Evolutionary conservation across 2,797 vertebrate species (phyloP).

Genomic region (Cryptoblepharus egeriae): DNA sequence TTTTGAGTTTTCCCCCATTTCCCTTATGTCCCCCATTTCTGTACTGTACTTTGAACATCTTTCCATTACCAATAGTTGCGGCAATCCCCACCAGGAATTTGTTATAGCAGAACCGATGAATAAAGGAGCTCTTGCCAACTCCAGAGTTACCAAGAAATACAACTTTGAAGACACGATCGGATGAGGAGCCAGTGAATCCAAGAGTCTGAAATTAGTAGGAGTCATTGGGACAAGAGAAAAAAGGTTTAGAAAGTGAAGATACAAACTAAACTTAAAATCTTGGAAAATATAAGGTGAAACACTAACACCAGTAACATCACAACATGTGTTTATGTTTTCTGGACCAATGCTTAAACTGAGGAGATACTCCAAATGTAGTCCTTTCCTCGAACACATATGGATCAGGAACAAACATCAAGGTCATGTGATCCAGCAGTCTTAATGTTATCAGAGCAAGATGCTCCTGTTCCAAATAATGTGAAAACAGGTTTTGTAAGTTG

Average conservation of each 20-base stretch:
- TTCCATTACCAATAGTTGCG: conserved; percentile 79
- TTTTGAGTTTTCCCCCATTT: background rate
- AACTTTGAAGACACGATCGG: conserved; percentile 83
- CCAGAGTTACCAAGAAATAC: conserved; percentile 86
- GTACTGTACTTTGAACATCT: background rate
- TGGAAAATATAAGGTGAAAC: background rate
- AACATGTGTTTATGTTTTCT: background rate
- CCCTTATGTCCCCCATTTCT: background rate
- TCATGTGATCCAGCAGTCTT: background rate
- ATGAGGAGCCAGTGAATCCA: conserved; percentile 48
- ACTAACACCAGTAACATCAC: background rate
- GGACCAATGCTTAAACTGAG: background rate
- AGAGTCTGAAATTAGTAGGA: conserved; percentile 40
- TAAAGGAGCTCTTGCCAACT: conserved; percentile 88
- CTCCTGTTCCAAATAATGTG: background rate
- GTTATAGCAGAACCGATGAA: conserved; percentile 83
- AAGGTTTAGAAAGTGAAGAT: conserved; percentile 10
- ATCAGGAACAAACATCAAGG: no score
- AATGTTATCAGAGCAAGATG: background rate
- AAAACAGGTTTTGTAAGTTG: background rate
- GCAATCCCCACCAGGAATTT: conserved; percentile 73
- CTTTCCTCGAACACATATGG: background rate
- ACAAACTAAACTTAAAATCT: background rate
- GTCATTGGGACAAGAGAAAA: conserved; percentile 3
- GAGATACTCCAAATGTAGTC: background rate